Conservation (phyloP, 1,140 invertebrate genomes). For the Macrobrachium rosenbergii region DNA sequence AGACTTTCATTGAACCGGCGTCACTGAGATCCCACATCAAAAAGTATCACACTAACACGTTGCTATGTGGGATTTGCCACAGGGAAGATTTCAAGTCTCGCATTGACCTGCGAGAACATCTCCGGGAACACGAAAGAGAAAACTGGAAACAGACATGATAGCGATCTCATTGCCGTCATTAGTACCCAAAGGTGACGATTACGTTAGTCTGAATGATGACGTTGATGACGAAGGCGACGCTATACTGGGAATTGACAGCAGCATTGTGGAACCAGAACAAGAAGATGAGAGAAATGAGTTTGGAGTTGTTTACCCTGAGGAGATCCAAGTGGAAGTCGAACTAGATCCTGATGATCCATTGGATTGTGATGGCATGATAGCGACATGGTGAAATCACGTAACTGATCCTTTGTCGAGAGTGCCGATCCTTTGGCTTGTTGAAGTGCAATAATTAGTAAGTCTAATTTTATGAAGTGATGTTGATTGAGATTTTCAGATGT, state of each 20-base stretch:
- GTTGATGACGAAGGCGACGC: not conserved
- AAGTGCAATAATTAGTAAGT: no score
- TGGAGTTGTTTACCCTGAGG: not conserved
- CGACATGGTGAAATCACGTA: not conserved
- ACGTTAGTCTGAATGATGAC: no score
- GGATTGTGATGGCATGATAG: not conserved
- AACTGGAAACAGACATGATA: conserved; percentile 51
- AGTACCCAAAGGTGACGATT: no score
- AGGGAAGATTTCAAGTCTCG: conserved; percentile 55
- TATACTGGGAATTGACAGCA: conserved; percentile 1
- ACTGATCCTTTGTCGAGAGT: not conserved
- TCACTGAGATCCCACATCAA: conserved; percentile 54
- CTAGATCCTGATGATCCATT: conserved; percentile 9
- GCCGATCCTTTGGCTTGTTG: conserved; percentile 4
- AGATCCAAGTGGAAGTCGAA: conserved; percentile 32
- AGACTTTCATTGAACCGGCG: conserved; percentile 44
- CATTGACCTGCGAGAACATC: conserved; percentile 55
- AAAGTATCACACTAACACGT: conserved; percentile 45
- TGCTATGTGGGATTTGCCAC: conserved; percentile 52
- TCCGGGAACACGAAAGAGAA: conserved; percentile 50
- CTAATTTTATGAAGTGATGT: no score
- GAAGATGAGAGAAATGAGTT: not conserved
- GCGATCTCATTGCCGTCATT: conserved; percentile 31
- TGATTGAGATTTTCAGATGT: not conserved
- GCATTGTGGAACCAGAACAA: not conserved